phyloP scores from a whole-genome alignment of 2,888 invertebrate species.

The Hypsopygia costalis region DNA sequence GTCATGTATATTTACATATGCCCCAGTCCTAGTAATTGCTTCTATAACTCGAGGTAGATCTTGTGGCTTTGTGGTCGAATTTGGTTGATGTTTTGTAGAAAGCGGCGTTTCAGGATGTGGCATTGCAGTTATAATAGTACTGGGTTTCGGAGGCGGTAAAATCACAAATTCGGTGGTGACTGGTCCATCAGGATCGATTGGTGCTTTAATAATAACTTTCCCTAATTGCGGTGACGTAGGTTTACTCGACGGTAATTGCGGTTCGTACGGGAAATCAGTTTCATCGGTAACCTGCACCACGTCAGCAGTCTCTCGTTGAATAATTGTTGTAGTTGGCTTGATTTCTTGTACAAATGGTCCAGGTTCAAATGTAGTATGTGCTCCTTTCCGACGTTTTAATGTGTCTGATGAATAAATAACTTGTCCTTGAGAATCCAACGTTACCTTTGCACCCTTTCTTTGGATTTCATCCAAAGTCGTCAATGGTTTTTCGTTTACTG shows the following conservation, averaged over 20 bases:
- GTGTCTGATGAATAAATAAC: slow-evolving; percentile 94
- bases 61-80: slow-evolving; percentile 48
- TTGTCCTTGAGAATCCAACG: slow-evolving; percentile 91
- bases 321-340: slow-evolving; percentile 55
- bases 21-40: slow-evolving; percentile 78
- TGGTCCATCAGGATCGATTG: slow-evolving; percentile 61
- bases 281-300: slow-evolving; percentile 63
- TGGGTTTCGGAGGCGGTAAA: slow-evolving; percentile 78
- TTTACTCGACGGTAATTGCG: slow-evolving; percentile 56
- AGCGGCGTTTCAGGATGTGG: slow-evolving; percentile 57
- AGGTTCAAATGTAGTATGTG: slow-evolving; percentile 92
- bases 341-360: slow-evolving; percentile 90
- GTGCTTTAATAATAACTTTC: slow-evolving; percentile 82
- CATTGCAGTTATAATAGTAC: slow-evolving; percentile 82
- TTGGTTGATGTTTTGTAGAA: slow-evolving; percentile 36
- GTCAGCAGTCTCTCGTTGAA: slow-evolving; percentile 64
- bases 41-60: slow-evolving; percentile 67
- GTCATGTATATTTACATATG: slow-evolving; percentile 87
- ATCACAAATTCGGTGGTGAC: slow-evolving; percentile 79
- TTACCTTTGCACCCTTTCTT: slow-evolving; percentile 87
- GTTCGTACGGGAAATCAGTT: slow-evolving; percentile 69
- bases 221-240: slow-evolving; percentile 84
- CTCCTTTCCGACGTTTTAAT: slow-evolving; percentile 87
- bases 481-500: slow-evolving; percentile 48
- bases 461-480: slow-evolving; percentile 62